These are phyloP conservation scores for Dorcus hopei DNA, from an alignment of 2,888 invertebrate species.

Conservation along the genomic window DNA sequence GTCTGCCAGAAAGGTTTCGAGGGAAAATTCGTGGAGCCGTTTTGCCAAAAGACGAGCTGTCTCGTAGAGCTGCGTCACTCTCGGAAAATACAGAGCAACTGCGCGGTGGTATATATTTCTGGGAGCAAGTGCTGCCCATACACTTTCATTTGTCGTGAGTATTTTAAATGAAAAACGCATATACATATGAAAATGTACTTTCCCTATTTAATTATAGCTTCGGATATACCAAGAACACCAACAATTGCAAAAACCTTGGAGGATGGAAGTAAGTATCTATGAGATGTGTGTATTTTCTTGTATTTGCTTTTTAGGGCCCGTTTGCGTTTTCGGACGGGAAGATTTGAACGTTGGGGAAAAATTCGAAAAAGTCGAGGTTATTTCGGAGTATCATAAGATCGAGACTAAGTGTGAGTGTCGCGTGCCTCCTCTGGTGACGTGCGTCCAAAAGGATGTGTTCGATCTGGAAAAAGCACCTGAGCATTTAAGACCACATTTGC, in stretches of 20 bases:
- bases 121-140: conserved; percentile 23
- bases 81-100: conserved; percentile 20
- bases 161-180: background rate
- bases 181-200: no score
- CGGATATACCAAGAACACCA: no score
- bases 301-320: background rate
- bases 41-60: conserved; percentile 22
- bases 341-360: background rate
- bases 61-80: conserved; percentile 18
- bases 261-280: no score
- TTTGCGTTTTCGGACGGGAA: conserved; percentile 3
- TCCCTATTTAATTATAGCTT: no score
- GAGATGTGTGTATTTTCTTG: background rate
- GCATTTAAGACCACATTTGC: background rate
- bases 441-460: conserved; percentile 5
- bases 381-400: conserved; percentile 2
- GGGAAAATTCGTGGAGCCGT: conserved; percentile 25
- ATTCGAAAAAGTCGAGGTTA: background rate
- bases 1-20: conserved; percentile 25
- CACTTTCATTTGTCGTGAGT: conserved; percentile 27
- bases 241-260: no score
- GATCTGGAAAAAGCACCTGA: background rate
- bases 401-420: conserved; percentile 23
- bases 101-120: conserved; percentile 26
- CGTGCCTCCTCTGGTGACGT: conserved; percentile 26